These are phyloP conservation scores for Rhamphomyia laevipes DNA, from an alignment of 2,888 invertebrate species.

Conservation along the genomic window DNA sequence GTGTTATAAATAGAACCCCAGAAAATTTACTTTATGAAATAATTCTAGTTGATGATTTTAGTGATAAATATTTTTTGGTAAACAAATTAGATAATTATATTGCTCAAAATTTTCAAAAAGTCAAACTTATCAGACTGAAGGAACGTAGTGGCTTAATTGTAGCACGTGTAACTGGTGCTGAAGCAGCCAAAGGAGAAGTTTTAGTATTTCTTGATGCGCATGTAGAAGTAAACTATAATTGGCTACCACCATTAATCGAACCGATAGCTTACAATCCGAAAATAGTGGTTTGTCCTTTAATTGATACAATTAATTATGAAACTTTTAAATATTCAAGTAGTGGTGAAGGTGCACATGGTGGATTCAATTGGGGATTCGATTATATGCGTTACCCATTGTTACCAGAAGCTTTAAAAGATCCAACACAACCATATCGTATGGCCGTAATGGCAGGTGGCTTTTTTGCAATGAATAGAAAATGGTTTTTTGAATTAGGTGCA, in stretches of 20 bases:
- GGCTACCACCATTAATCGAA: too few species aligned
- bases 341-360: conserved; percentile 85
- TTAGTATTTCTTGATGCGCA: too few species aligned
- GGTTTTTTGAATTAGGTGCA: conserved; percentile 95
- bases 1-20: conserved; percentile 77
- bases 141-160: conserved; percentile 75
- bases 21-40: conserved; percentile 68
- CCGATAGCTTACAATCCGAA: too few species aligned
- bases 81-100: too few species aligned
- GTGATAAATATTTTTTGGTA: too few species aligned
- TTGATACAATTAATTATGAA: conserved; percentile 87
- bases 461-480: conserved; percentile 84
- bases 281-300: too few species aligned
- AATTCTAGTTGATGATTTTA: conserved; percentile 83
- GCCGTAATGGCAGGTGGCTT: conserved; percentile 98
- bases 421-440: conserved; percentile 46
- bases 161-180: too few species aligned
- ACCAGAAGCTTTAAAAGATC: conserved; percentile 29
- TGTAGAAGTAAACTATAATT: too few species aligned
- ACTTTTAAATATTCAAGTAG: conserved; percentile 89
- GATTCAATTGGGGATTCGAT: conserved; percentile 96
- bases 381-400: conserved; percentile 79
- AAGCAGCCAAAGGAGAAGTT: too few species aligned
- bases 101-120: conserved; percentile 58
- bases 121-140: conserved; percentile 61